These are phyloP conservation scores for Saccopteryx leptura DNA, from an alignment of 2,113 vertebrate genomes.

Conservation along the genomic window DNA sequence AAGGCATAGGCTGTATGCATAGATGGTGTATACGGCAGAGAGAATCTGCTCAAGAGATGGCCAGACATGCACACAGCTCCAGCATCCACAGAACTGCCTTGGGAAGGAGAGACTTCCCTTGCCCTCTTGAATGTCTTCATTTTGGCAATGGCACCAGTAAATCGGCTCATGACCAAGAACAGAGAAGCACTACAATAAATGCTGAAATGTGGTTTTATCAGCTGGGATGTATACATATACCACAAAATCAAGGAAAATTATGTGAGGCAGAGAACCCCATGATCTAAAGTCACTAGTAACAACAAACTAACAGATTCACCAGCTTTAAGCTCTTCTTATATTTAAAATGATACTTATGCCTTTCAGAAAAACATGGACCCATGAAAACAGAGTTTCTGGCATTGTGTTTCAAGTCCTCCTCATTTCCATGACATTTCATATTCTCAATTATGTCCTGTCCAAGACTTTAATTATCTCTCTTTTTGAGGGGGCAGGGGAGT, in stretches of 20 bases:
- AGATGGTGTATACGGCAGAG: conserved; percentile 72
- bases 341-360: not conserved
- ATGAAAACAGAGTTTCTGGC: conserved; percentile 3
- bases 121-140: conserved; percentile 58
- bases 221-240: not conserved
- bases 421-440: conserved; percentile 26
- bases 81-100: not conserved
- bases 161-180: not conserved
- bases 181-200: conserved; percentile 21
- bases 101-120: not conserved
- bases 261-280: not conserved
- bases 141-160: not conserved
- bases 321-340: not conserved
- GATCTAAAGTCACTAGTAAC: not conserved
- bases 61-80: not conserved
- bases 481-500: not conserved
- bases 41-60: not conserved
- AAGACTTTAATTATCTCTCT: conserved; percentile 50
- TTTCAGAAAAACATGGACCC: conserved; percentile 63
- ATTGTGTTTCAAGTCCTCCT: conserved; percentile 41
- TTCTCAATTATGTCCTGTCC: conserved; percentile 50
- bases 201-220: conserved; percentile 5
- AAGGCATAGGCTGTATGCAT: conserved; percentile 80
- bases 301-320: not conserved
- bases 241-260: conserved; percentile 45